Percentiles rank a stretch among this genome's conserved stretches.
These are phyloP conservation scores for Hemibagrus wyckioides DNA, from an alignment of 2,113 vertebrate genomes.

Conservation along the genomic window DNA sequence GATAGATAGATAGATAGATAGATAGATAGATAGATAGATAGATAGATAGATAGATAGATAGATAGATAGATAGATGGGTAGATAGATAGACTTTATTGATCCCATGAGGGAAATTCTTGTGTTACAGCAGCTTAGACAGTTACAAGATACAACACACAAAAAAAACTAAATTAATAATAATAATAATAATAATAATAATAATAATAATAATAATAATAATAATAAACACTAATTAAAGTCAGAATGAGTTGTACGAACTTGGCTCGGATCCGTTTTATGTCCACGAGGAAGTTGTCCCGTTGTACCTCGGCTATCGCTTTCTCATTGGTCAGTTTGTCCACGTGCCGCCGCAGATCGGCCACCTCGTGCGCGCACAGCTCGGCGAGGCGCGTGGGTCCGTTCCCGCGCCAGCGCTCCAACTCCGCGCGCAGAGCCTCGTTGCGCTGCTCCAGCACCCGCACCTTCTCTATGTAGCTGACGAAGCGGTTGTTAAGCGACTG, in stretches of 20 bases:
- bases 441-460: constrained; percentile 93
- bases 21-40: too few relatives aligned
- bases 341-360: constrained; percentile 87
- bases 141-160: too few relatives aligned
- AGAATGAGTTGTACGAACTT: constrained; percentile 76
- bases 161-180: too few relatives aligned
- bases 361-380: constrained; percentile 95
- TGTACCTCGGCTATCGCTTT: constrained; percentile 90
- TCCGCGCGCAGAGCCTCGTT: constrained; percentile 93
- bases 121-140: too few relatives aligned
- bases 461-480: constrained; percentile 95
- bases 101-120: too few relatives aligned
- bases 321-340: constrained; percentile 92
- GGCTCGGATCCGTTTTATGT: constrained; percentile 83
- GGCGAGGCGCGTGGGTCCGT: constrained; percentile 86
- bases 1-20: too few relatives aligned
- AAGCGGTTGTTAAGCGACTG: constrained; percentile 96
- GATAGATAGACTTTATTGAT: too few relatives aligned
- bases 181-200: neutral
- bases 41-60: too few relatives aligned
- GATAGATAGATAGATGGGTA: too few relatives aligned
- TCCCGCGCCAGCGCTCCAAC: constrained; percentile 89
- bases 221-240: neutral
- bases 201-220: neutral
- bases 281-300: constrained; percentile 88